Evolutionary conservation across 2,797 vertebrate species (phyloP).

Genomic region (Melopsittacus undulatus): DNA sequence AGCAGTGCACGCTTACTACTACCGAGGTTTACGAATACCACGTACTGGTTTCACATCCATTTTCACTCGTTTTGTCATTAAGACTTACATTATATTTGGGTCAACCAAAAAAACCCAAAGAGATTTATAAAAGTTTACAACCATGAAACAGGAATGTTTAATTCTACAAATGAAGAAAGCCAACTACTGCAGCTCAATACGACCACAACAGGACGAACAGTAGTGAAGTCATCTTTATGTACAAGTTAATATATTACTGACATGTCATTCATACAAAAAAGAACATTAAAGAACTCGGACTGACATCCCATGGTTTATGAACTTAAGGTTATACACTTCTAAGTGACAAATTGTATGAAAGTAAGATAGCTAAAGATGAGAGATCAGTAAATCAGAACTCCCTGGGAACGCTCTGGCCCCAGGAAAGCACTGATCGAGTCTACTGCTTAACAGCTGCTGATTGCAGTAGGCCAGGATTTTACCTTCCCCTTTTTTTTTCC

Average conservation of each 20-base stretch:
- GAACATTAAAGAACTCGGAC: conserved; percentile 56
- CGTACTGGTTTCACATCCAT: conserved; percentile 75
- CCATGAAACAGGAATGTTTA: conserved; percentile 88
- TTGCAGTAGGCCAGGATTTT: not conserved
- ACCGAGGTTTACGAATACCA: conserved; percentile 75
- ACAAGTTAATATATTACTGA: conserved; percentile 71
- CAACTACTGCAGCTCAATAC: conserved; percentile 82
- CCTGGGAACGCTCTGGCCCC: not conserved
- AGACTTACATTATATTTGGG: conserved; percentile 99
- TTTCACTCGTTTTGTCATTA: conserved; percentile 89
- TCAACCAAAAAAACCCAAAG: conserved; percentile 94
- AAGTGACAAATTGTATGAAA: conserved; percentile 16
- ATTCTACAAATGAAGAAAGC: conserved; percentile 85
- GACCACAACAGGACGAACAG: conserved; percentile 81
- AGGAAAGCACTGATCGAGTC: not conserved
- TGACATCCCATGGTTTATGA: conserved; percentile 31
- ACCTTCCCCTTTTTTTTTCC: not conserved
- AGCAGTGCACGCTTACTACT: conserved; percentile 55
- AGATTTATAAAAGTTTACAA: conserved; percentile 85
- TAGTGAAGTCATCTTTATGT: conserved; percentile 72
- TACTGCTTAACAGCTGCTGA: not conserved
- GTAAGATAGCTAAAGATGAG: not conserved
- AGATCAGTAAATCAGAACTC: not conserved
- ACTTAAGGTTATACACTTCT: conserved; percentile 8
- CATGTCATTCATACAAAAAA: conserved; percentile 64